These are phyloP conservation scores for Mesorhabditis belari DNA, from an alignment of 2,888 invertebrate genomes.

Conservation along the genomic window DNA sequence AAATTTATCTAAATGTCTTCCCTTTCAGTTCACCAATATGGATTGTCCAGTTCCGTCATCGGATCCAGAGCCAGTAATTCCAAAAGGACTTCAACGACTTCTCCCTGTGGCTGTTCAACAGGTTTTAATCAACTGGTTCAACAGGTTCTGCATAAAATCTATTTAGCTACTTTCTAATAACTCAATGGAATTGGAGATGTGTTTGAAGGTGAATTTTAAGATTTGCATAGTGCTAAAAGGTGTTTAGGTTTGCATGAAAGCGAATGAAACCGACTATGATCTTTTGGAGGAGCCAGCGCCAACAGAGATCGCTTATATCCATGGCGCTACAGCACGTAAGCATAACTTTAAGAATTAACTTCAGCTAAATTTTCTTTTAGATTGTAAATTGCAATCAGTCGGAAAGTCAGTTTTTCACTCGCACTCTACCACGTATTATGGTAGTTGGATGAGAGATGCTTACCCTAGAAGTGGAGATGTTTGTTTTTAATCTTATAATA, in stretches of 20 bases:
- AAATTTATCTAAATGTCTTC: not conserved
- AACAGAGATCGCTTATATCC: slow-evolving; percentile 42
- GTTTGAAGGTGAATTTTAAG: too few relatives aligned
- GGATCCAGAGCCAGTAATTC: not conserved
- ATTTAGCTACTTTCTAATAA: slow-evolving; percentile 42
- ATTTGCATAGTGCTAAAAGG: too few relatives aligned
- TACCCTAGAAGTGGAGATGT: slow-evolving; percentile 48
- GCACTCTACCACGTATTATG: slow-evolving; percentile 54
- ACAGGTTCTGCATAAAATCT: not conserved
- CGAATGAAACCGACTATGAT: slow-evolving; percentile 33
- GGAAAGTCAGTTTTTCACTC: slow-evolving; percentile 56
- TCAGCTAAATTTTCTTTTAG: too few relatives aligned
- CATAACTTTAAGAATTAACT: too few relatives aligned
- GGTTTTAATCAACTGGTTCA: not conserved
- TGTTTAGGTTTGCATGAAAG: slow-evolving; percentile 36
- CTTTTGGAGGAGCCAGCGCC: slow-evolving; percentile 16
- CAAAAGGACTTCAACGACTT: not conserved
- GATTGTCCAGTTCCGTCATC: not conserved
- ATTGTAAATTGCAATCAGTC: slow-evolving; percentile 54
- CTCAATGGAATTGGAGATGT: slow-evolving; percentile 42
- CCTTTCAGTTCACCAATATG: not conserved
- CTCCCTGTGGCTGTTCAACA: not conserved
- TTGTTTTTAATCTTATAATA: not conserved
- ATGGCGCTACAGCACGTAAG: slow-evolving; percentile 51
- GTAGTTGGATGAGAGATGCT: slow-evolving; percentile 56